Evolutionary conservation across 2,888 invertebrate genomes (phyloP).

Genomic region (Linyphia triangularis): DNA sequence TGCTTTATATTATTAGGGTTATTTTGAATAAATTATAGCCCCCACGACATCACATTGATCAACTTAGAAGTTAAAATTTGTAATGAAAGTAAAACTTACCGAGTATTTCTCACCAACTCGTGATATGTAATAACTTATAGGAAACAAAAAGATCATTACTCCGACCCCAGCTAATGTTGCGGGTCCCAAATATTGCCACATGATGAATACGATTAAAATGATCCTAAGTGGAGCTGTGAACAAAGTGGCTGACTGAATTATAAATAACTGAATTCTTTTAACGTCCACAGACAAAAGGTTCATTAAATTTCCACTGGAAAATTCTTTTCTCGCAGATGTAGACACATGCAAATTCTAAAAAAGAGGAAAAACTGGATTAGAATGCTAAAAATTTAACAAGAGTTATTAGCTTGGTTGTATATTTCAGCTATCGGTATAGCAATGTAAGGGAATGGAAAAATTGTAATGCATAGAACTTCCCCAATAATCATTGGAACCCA

Average conservation of each 20-base stretch:
- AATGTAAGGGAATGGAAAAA: too few relatives aligned
- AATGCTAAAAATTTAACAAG: too few relatives aligned
- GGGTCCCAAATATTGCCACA: slow-evolving; percentile 53
- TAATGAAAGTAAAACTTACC: slow-evolving; percentile 26
- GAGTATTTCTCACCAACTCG: slow-evolving; percentile 21
- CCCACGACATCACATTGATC: too few relatives aligned
- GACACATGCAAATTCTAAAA: slow-evolving; percentile 38
- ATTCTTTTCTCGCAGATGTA: slow-evolving; percentile 25
- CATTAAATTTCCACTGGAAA: slow-evolving; percentile 30
- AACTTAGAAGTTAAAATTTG: too few relatives aligned
- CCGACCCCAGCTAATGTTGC: slow-evolving; percentile 38
- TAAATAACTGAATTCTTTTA: slow-evolving; percentile 5
- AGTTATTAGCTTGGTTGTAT: too few relatives aligned
- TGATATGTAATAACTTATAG: slow-evolving; percentile 25
- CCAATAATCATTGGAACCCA: too few relatives aligned
- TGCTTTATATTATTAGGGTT: too few relatives aligned
- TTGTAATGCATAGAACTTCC: too few relatives aligned
- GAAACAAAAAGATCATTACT: slow-evolving; percentile 23
- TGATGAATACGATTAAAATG: slow-evolving; percentile 6
- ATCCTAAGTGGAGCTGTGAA: slow-evolving; percentile 27
- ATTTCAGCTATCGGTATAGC: too few relatives aligned
- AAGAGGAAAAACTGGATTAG: neutral
- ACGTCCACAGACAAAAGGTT: slow-evolving; percentile 42
- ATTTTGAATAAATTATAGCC: too few relatives aligned
- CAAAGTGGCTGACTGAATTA: neutral